Evolutionary conservation across 2,113 vertebrate species (phyloP).

Genomic region (Cryptomyrus ogoouensis): DNA sequence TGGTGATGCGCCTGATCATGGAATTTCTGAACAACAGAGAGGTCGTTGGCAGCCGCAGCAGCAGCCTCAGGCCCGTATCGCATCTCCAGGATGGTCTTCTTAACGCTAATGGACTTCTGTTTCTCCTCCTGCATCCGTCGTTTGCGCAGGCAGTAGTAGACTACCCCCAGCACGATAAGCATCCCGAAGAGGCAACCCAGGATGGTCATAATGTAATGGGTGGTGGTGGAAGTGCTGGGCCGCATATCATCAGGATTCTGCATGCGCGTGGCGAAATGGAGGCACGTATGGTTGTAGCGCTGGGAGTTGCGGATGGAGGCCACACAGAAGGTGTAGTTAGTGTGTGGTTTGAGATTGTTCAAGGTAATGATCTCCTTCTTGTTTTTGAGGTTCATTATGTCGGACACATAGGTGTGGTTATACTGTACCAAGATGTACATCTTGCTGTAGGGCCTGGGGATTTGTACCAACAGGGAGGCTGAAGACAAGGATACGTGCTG

Average conservation of each 20-base stretch:
- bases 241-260: constrained; percentile 64
- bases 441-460: constrained; percentile 88
- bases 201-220: constrained; percentile 98
- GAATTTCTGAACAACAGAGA: constrained; percentile 79
- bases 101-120: constrained; percentile 88
- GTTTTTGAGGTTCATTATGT: constrained; percentile 82
- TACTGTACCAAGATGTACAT: constrained; percentile 93
- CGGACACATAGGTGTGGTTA: constrained; percentile 77
- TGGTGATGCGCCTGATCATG: constrained; percentile 88
- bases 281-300: constrained; percentile 91
- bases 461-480: constrained; percentile 81
- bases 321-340: constrained; percentile 91
- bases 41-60: constrained; percentile 68
- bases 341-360: constrained; percentile 78
- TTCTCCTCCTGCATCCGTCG: constrained; percentile 88
- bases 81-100: constrained; percentile 98
- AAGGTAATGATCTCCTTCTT: constrained; percentile 77
- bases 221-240: constrained; percentile 81
- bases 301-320: constrained; percentile 84
- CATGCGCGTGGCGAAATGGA: constrained; percentile 80
- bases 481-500: constrained; percentile 74
- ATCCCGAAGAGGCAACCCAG: constrained; percentile 95
- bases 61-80: constrained; percentile 89
- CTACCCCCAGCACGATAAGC: constrained; percentile 90
- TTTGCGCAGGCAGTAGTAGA: constrained; percentile 89